A percentile compares a stretch with the other conserved stretches of the same genome.
These are phyloP conservation scores for Margarornis squamiger DNA, from an alignment of 2,797 vertebrate genomes.

Conservation along the genomic window DNA sequence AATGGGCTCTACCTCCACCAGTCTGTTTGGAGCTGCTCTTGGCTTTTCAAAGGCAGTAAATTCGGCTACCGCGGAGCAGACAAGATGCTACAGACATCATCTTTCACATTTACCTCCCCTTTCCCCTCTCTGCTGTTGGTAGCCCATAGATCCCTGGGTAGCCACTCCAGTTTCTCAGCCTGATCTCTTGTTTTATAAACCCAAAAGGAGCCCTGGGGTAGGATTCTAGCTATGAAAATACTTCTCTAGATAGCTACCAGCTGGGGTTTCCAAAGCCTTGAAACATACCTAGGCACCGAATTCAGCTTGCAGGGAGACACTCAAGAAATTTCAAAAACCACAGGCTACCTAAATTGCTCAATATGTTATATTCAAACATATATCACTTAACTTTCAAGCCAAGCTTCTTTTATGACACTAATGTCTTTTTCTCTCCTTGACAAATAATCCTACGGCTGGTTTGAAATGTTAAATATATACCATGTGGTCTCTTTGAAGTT, in stretches of 20 bases:
- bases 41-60: not conserved
- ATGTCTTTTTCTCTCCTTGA: slow-evolving; percentile 10
- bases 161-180: not conserved
- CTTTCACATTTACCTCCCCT: not conserved
- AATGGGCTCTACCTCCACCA: not conserved
- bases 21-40: not conserved
- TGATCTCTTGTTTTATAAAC: not conserved
- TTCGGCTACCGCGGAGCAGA: not conserved
- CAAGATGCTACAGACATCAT: not conserved
- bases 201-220: not conserved
- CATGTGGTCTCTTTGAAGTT: slow-evolving; percentile 19
- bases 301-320: not conserved
- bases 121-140: not conserved
- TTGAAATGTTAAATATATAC: slow-evolving; percentile 15
- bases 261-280: not conserved
- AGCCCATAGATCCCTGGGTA: not conserved
- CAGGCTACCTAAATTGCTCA: not conserved
- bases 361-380: not conserved
- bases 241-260: not conserved
- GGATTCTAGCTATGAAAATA: not conserved
- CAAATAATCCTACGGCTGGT: not conserved
- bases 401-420: not conserved
- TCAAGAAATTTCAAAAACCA: not conserved
- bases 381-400: not conserved
- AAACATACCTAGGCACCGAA: not conserved